These are phyloP conservation scores for Coracopsis vasa DNA, from an alignment of 2,113 vertebrate species.

Conservation along the genomic window DNA sequence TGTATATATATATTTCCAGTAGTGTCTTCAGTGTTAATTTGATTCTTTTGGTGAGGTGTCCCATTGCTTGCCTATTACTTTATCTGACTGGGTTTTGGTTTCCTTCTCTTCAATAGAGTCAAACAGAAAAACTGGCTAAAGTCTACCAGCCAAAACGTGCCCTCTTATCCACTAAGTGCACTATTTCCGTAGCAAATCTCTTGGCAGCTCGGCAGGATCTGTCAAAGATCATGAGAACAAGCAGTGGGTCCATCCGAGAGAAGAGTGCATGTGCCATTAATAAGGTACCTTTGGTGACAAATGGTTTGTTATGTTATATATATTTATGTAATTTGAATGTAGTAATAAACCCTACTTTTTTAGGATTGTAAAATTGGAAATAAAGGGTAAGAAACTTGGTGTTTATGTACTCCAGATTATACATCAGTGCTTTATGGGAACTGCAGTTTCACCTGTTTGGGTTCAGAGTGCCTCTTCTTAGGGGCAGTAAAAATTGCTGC, in stretches of 20 bases:
- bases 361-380: not conserved
- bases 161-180: constrained; percentile 79
- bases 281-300: constrained; percentile 80
- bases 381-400: not conserved
- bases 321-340: not conserved
- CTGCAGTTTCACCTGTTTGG: not conserved
- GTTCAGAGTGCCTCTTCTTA: not conserved
- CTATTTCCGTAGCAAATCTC: constrained; percentile 87
- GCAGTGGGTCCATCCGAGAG: constrained; percentile 90
- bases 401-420: not conserved
- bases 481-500: not conserved
- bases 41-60: not conserved
- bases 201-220: constrained; percentile 92
- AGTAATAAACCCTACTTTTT: not conserved
- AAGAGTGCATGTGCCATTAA: constrained; percentile 96
- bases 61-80: not conserved
- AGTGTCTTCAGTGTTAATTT: not conserved
- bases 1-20: not conserved
- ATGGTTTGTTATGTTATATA: not conserved
- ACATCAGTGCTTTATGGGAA: not conserved
- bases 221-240: constrained; percentile 94
- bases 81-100: not conserved
- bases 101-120: constrained; percentile 76
- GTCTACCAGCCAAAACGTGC: constrained; percentile 92
- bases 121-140: constrained; percentile 89